Evolutionary conservation across 2,113 vertebrate species (phyloP).

Genomic region (Rhinolophus ferrumequinum): DNA sequence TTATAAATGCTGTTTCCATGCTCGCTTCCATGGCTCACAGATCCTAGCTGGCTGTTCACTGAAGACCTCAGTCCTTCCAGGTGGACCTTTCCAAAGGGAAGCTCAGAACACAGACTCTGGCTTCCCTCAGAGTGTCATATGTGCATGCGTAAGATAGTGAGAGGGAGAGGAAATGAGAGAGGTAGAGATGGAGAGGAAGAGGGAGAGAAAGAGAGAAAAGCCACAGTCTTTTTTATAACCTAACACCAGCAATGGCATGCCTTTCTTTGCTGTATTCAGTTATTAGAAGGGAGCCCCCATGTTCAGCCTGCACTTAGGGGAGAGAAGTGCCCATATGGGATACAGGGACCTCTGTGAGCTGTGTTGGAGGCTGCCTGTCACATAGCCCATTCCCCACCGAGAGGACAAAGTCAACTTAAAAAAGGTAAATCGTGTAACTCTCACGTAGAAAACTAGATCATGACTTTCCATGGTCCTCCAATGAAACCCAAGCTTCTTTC

Average conservation of each 20-base stretch:
- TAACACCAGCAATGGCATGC: background rate
- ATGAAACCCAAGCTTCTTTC: background rate
- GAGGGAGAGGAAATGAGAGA: background rate
- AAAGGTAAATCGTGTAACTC: background rate
- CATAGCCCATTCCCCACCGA: background rate
- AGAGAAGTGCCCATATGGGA: background rate
- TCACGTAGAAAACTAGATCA: background rate
- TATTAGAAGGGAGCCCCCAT: background rate
- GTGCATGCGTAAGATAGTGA: background rate
- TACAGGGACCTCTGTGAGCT: fast-evolving
- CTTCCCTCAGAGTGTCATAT: background rate
- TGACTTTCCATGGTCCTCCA: background rate
- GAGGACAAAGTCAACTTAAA: background rate
- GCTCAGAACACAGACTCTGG: background rate
- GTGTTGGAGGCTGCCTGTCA: fast-evolving
- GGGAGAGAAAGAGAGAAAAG: background rate
- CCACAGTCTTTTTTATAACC: background rate
- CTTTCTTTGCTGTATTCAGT: background rate
- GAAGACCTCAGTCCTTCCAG: background rate
- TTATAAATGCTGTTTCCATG: background rate
- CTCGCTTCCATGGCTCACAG: background rate
- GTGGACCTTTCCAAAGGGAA: background rate
- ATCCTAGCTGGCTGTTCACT: background rate
- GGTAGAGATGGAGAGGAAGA: background rate
- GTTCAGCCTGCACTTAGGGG: background rate